Percentiles rank a stretch among this genome's conserved stretches.
These are phyloP conservation scores for Halesus radiatus DNA, from an alignment of 1,140 invertebrate species.

Conservation along the genomic window DNA sequence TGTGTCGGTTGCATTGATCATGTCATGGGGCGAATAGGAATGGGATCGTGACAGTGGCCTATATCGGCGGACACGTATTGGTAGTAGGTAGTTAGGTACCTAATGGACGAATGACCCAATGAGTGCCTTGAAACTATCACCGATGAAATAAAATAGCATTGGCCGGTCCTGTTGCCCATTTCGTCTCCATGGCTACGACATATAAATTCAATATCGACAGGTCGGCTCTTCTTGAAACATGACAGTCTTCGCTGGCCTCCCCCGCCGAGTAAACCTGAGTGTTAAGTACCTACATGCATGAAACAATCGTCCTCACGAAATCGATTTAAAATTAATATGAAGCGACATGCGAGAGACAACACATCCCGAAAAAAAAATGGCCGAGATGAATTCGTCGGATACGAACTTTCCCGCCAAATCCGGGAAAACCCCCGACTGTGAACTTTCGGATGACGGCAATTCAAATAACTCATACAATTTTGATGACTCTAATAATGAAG, in stretches of 20 bases:
- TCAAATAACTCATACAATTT: background rate
- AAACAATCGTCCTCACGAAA: background rate
- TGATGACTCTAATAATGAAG: conserved; percentile 32
- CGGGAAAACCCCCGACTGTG: background rate
- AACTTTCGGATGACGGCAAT: background rate
- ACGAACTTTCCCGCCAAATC: conserved; percentile 22
- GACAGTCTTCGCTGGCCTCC: conserved; percentile 39
- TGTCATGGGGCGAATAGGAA: too few species aligned
- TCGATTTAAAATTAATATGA: conserved; percentile 33
- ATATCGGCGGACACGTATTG: background rate
- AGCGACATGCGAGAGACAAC: conserved; percentile 30
- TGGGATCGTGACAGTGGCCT: conserved; percentile 17
- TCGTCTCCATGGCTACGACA: conserved; percentile 46
- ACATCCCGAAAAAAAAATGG: conserved; percentile 38
- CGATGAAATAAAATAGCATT: conserved; percentile 9
- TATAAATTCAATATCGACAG: conserved; percentile 47
- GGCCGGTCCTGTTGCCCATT: conserved; percentile 40
- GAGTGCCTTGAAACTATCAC: background rate
- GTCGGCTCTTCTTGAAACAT: conserved; percentile 23
- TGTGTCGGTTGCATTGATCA: too few species aligned
- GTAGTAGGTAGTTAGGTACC: background rate
- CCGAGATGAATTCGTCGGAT: too few species aligned
- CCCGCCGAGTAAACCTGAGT: background rate
- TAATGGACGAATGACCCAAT: background rate
- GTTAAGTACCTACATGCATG: background rate